Conservation (phyloP, 2,888 invertebrate genomes). For the Baronia brevicornis region DNA sequence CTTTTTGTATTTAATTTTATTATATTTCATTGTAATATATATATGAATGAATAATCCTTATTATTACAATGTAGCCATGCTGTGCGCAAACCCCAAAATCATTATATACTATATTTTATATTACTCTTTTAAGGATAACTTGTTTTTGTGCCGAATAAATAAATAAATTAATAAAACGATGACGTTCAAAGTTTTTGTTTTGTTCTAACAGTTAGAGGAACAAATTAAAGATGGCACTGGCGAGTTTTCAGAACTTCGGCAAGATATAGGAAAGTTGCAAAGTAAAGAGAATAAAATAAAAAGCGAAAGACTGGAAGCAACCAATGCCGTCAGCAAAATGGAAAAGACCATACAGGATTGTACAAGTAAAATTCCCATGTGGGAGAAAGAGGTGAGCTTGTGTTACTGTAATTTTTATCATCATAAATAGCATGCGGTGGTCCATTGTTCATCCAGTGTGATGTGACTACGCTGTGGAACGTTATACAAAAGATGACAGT, state of each 20-base stretch:
- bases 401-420: not conserved
- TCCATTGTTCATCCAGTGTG: too few relatives aligned
- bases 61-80: too few relatives aligned
- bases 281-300: conserved; percentile 81
- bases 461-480: too few relatives aligned
- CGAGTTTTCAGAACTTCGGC: conserved; percentile 76
- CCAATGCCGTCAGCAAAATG: conserved; percentile 79
- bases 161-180: not conserved
- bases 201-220: conserved; percentile 55
- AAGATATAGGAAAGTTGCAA: conserved; percentile 77
- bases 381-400: conserved; percentile 66
- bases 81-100: too few relatives aligned
- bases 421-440: too few relatives aligned
- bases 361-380: conserved; percentile 71
- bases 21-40: too few relatives aligned
- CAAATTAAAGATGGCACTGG: conserved; percentile 74
- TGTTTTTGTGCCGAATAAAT: too few relatives aligned
- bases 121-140: conserved; percentile 9
- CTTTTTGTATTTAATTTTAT: too few relatives aligned
- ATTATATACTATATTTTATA: too few relatives aligned
- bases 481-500: too few relatives aligned
- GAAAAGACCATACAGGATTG: conserved; percentile 76
- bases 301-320: conserved; percentile 82
- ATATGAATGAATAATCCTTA: too few relatives aligned
- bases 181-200: conserved; percentile 4